phyloP scores from a whole-genome alignment of 2,888 invertebrate genomes.

The Scaeva pyrastri region DNA sequence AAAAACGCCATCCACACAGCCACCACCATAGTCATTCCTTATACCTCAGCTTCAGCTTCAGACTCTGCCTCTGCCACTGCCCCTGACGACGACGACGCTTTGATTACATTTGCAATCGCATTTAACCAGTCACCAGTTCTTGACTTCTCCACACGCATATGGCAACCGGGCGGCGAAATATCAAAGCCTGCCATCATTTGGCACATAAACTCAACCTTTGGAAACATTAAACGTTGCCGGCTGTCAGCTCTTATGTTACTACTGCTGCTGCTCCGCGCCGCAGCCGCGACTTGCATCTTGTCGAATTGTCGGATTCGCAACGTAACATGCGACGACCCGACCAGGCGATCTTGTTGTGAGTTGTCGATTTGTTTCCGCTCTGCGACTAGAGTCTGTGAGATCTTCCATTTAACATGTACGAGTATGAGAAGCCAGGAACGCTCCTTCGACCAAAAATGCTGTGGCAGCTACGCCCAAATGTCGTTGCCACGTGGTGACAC shows the following conservation, averaged over 20 bases:
- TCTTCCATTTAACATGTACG: constrained; percentile 46
- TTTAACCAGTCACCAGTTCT: constrained; percentile 31
- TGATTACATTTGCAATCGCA: constrained; percentile 17
- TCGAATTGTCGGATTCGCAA: constrained; percentile 46
- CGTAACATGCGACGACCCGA: constrained; percentile 37
- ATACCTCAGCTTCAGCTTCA: background rate
- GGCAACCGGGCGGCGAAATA: constrained; percentile 60
- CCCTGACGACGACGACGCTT: too few species aligned
- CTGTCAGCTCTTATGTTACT: constrained; percentile 79
- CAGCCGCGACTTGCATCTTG: constrained; percentile 58
- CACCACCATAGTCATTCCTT: background rate
- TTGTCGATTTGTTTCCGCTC: constrained; percentile 78
- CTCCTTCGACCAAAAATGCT: constrained; percentile 52
- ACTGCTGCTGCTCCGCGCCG: constrained; percentile 48
- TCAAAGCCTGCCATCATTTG: constrained; percentile 78
- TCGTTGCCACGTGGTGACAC: constrained; percentile 75
- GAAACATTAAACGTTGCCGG: constrained; percentile 82
- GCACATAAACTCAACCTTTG: constrained; percentile 78
- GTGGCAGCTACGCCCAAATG: constrained; percentile 69
- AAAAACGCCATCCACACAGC: constrained; percentile 27
- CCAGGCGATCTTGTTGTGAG: constrained; percentile 73
- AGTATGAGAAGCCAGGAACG: background rate
- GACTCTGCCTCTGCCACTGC: background rate
- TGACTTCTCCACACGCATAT: constrained; percentile 49
- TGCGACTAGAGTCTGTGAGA: constrained; percentile 75